Evolutionary conservation across 2,113 vertebrate genomes (phyloP).

Genomic region (Mohoua ochrocephala): DNA sequence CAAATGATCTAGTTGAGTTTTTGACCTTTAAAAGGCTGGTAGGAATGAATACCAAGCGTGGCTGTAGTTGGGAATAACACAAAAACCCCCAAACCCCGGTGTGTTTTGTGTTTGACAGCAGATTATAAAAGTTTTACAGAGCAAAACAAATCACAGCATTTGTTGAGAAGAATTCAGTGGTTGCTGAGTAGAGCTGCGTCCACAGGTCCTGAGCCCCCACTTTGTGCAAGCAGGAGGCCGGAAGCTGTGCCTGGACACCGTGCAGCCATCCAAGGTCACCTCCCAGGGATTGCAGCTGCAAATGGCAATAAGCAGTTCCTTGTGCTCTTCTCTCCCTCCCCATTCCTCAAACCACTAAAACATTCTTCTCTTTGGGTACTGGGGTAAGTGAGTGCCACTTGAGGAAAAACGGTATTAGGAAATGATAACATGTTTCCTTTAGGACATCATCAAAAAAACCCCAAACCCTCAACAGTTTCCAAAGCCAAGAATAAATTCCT

Average conservation of each 20-base stretch:
- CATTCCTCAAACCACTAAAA: neutral
- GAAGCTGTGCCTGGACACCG: neutral
- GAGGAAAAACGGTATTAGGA: neutral
- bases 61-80: neutral
- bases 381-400: neutral
- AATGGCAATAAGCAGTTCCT: neutral
- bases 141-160: neutral
- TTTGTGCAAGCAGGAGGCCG: no score
- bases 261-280: neutral
- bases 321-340: neutral
- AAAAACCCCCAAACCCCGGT: fast-evolving
- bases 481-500: neutral
- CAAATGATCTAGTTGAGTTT: neutral
- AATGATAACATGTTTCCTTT: neutral
- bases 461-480: neutral
- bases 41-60: neutral
- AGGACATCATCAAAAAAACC: neutral
- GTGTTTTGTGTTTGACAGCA: neutral
- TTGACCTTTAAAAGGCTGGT: neutral
- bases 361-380: neutral
- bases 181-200: neutral
- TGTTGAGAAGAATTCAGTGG: neutral
- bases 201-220: neutral
- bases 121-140: neutral
- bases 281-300: neutral